A percentile compares a stretch with the other conserved stretches of the same genome.
These are phyloP conservation scores for Parasteatoda lunata DNA, from an alignment of 2,888 invertebrate genomes.

Conservation along the genomic window DNA sequence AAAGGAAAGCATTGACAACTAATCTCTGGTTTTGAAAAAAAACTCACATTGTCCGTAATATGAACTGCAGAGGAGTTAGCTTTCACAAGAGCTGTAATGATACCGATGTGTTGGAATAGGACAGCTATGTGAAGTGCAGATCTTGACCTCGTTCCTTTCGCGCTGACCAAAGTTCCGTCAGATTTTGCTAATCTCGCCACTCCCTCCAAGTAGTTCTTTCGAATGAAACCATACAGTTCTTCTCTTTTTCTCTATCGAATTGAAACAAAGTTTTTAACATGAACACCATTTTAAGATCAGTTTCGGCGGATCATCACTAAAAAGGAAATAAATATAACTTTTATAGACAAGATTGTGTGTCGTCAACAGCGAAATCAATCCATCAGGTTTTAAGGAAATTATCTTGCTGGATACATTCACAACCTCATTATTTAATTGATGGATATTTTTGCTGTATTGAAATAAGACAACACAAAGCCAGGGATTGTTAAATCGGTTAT, in stretches of 20 bases:
- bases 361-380: too few species aligned
- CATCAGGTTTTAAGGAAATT: too few species aligned
- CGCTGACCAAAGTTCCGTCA: slow-evolving; percentile 69
- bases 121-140: slow-evolving; percentile 73
- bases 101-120: slow-evolving; percentile 73
- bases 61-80: slow-evolving; percentile 79
- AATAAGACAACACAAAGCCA: too few species aligned
- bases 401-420: too few species aligned
- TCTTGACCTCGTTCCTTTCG: slow-evolving; percentile 72
- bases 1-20: slow-evolving; percentile 9
- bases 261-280: too few species aligned
- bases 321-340: too few species aligned
- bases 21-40: not conserved
- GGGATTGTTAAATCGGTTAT: too few species aligned
- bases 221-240: slow-evolving; percentile 69
- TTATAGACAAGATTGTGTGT: too few species aligned
- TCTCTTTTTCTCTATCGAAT: slow-evolving; percentile 69
- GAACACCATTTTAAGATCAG: too few species aligned
- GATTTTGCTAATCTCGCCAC: slow-evolving; percentile 50
- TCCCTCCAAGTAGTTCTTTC: slow-evolving; percentile 68
- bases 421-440: too few species aligned
- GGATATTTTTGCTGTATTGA: too few species aligned
- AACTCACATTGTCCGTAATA: slow-evolving; percentile 89
- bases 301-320: too few species aligned
- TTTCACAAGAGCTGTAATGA: slow-evolving; percentile 71